These are phyloP conservation scores for Engraulis encrasicolus DNA, from an alignment of 2,113 vertebrate genomes.

Conservation along the genomic window DNA sequence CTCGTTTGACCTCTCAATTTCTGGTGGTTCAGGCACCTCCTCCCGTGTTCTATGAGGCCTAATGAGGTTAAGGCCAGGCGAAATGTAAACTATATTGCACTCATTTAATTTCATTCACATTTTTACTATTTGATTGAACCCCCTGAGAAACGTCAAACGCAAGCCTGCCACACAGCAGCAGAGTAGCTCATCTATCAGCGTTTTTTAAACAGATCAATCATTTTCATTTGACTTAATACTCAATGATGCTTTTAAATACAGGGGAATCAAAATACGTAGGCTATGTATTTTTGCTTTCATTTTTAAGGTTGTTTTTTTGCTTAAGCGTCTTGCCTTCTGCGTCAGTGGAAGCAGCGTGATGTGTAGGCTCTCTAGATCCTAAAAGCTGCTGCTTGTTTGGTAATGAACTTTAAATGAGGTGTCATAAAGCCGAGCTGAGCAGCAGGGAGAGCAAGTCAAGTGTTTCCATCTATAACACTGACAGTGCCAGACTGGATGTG, in stretches of 20 bases:
- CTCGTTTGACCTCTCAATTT: not conserved
- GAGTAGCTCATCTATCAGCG: not conserved
- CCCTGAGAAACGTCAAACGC: not conserved
- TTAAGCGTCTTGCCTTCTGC: not conserved
- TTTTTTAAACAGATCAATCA: no score
- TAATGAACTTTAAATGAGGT: slow-evolving; percentile 59
- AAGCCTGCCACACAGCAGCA: not conserved
- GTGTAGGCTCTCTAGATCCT: not conserved
- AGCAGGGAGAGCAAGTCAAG: slow-evolving; percentile 26
- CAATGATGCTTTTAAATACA: not conserved
- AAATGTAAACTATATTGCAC: not conserved
- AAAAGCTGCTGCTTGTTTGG: slow-evolving; percentile 26
- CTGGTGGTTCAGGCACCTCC: not conserved
- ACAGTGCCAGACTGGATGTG: slow-evolving; percentile 40
- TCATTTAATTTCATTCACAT: not conserved
- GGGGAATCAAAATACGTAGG: not conserved
- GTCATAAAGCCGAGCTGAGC: slow-evolving; percentile 49
- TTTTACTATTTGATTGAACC: not conserved
- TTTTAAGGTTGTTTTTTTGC: not conserved
- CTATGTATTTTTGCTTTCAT: not conserved
- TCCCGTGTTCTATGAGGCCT: not conserved
- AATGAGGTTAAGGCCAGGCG: not conserved
- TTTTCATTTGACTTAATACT: not conserved
- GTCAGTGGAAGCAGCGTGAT: not conserved
- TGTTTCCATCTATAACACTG: slow-evolving; percentile 46